Conservation (phyloP, 1,140 invertebrate genomes). For the Lerema accius region DNA sequence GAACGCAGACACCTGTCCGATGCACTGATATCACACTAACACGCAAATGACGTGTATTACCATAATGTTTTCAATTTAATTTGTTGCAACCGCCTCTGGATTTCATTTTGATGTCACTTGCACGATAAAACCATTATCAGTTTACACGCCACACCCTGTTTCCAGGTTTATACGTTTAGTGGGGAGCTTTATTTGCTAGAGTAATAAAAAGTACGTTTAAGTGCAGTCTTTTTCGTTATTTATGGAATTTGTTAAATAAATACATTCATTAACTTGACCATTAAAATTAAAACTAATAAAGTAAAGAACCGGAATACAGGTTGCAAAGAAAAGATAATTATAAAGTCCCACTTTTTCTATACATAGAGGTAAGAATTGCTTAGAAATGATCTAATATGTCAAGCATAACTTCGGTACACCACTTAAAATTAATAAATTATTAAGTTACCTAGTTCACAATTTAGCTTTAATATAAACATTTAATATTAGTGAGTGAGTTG, state of each 20-base stretch:
- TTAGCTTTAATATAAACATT: not conserved
- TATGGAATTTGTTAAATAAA: no score
- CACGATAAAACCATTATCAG: conserved; percentile 26
- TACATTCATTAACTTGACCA: no score
- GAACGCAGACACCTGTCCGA: conserved; percentile 20
- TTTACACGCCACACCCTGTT: conserved; percentile 10
- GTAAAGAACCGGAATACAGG: no score
- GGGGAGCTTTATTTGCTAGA: not conserved
- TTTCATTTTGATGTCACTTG: conserved; percentile 24
- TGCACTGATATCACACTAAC: conserved; percentile 30
- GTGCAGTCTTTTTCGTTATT: no score
- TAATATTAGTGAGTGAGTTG: not conserved
- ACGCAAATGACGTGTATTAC: conserved; percentile 30
- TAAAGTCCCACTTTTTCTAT: no score
- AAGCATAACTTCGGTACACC: no score
- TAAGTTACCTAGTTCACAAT: no score
- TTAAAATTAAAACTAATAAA: no score
- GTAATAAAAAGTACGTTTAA: not conserved
- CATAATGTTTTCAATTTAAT: conserved; percentile 36
- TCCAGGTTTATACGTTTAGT: not conserved
- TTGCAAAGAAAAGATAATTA: no score
- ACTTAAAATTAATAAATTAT: no score
- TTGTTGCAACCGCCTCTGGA: conserved; percentile 23
- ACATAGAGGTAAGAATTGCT: no score
- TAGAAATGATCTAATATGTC: no score